Conservation (phyloP, 2,113 vertebrate species). For the Ophthalmolycus amberensis region DNA sequence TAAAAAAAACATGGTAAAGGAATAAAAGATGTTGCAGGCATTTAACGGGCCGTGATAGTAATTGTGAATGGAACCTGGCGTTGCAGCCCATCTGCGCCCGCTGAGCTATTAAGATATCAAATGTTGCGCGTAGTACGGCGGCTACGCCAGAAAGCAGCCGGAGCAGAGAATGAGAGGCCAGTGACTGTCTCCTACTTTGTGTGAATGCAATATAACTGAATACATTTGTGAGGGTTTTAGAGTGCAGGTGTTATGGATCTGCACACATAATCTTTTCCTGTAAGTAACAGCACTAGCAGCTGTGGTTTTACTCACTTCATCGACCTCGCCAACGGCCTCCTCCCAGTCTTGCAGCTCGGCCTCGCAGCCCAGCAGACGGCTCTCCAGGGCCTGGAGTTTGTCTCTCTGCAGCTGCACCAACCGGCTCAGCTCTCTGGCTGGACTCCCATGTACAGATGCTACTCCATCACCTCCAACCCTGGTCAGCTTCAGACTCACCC, state of each 20-base stretch:
- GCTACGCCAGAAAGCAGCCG: background rate
- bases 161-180: background rate
- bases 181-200: background rate
- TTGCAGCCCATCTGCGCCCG: background rate
- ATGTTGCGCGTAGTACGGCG: background rate
- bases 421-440: constrained; percentile 87
- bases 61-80: background rate
- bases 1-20: background rate
- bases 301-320: constrained; percentile 57
- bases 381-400: constrained; percentile 90
- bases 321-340: constrained; percentile 72
- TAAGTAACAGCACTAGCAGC: constrained; percentile 17
- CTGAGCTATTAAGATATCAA: too few relatives aligned
- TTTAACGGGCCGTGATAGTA: background rate
- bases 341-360: constrained; percentile 89
- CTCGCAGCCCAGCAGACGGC: constrained; percentile 89
- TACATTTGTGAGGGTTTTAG: background rate
- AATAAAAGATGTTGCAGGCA: constrained; percentile 1
- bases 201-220: background rate
- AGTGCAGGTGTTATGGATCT: background rate
- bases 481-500: constrained; percentile 69
- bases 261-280: constrained; percentile 4
- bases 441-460: constrained; percentile 69
- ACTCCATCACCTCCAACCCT: constrained; percentile 60
- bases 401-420: constrained; percentile 92